phyloP scores from a whole-genome alignment of 1,140 invertebrate species.

The Helicoverpa zea region DNA sequence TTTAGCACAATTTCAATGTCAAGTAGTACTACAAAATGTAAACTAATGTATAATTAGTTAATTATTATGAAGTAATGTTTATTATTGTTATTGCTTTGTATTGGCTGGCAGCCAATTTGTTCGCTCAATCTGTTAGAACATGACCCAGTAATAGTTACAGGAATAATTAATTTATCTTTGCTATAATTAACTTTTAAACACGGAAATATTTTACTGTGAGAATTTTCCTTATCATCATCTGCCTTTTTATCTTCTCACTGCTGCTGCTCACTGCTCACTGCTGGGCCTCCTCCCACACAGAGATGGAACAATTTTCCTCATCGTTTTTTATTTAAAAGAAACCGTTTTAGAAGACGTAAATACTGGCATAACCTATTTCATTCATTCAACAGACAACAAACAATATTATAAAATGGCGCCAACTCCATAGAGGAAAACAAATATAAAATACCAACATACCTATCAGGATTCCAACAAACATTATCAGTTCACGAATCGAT shows the following conservation, averaged over 20 bases:
- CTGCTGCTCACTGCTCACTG: too few species aligned
- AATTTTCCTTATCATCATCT: too few species aligned
- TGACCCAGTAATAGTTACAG: conserved; percentile 10
- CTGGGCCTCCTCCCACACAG: too few species aligned
- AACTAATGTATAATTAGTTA: conserved; percentile 16
- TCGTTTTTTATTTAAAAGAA: too few species aligned
- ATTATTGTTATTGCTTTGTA: not conserved
- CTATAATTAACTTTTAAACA: too few species aligned
- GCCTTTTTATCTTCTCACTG: too few species aligned
- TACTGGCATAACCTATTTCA: not conserved
- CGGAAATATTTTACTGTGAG: too few species aligned
- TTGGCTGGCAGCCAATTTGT: conserved; percentile 6
- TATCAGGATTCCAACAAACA: conserved; percentile 29
- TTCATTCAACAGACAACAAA: conserved; percentile 7
- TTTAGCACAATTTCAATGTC: not conserved
- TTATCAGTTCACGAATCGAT: conserved; percentile 43
- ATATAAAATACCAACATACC: conserved; percentile 6
- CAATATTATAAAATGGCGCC: not conserved
- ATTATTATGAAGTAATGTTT: conserved; percentile 6
- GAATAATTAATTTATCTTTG: too few species aligned
- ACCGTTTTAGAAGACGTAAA: too few species aligned
- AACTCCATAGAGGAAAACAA: conserved; percentile 7
- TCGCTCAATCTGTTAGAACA: conserved; percentile 18
- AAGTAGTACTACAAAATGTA: not conserved
- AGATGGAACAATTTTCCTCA: too few species aligned